phyloP scores from a whole-genome alignment of 2,797 vertebrate genomes.

The Sylvilagus floridanus region DNA sequence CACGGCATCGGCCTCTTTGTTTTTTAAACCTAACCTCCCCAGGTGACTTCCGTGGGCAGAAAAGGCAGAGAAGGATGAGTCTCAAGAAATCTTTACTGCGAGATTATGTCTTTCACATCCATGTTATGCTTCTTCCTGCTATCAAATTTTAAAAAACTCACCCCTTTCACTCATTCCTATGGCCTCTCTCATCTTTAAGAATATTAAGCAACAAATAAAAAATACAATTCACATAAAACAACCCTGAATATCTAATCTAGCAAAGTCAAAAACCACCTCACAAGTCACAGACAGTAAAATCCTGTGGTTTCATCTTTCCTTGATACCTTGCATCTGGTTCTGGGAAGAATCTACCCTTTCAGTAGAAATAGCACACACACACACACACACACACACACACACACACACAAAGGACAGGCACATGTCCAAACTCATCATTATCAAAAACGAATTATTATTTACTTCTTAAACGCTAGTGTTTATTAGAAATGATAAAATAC shows the following conservation, averaged over 20 bases:
- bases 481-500: constrained; percentile 12
- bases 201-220: constrained; percentile 5
- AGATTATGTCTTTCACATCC: constrained; percentile 8
- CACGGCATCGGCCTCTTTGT: background rate
- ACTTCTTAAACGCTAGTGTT: constrained; percentile 27
- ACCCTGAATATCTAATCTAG: background rate
- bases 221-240: constrained; percentile 44
- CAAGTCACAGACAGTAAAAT: constrained; percentile 43
- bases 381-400: background rate
- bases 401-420: background rate
- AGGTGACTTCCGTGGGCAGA: background rate
- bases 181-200: constrained; percentile 16
- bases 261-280: constrained; percentile 25
- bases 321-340: background rate
- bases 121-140: background rate
- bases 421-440: background rate
- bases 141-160: constrained; percentile 52
- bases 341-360: constrained; percentile 1
- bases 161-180: background rate
- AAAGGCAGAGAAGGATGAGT: constrained; percentile 7
- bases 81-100: background rate
- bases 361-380: background rate
- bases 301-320: background rate
- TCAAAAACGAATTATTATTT: constrained; percentile 37
- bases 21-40: background rate